Conservation (phyloP, 30 jellyfish, hydroid and myxozoan genomes). For the Turritopsis rubra region DNA sequence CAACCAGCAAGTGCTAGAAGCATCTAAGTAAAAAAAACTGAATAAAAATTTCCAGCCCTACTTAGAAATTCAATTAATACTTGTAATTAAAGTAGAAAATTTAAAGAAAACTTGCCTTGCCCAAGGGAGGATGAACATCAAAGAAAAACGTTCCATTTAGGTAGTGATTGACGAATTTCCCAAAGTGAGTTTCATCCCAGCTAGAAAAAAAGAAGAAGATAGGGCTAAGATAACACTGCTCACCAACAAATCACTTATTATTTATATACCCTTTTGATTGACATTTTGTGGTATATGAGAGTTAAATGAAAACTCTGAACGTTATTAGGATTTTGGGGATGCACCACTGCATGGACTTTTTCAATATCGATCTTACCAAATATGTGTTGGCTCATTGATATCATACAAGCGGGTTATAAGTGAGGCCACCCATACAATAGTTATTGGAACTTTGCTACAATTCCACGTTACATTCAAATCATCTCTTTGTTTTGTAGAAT, state of each 20-base stretch:
- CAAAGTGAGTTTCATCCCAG: conserved; percentile 99
- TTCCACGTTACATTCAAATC: neutral
- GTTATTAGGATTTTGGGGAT: neutral
- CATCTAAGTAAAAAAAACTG: conserved; percentile 56
- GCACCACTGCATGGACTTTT: no score
- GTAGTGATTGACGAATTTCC: conserved; percentile 91
- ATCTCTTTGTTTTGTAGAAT: neutral
- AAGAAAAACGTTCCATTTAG: conserved; percentile 91
- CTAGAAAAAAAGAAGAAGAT: conserved; percentile 37
- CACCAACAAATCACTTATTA: neutral
- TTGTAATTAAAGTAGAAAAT: neutral
- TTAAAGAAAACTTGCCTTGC: conserved; percentile 50
- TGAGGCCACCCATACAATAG: conserved; percentile 42
- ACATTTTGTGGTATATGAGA: neutral
- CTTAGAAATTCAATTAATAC: no score
- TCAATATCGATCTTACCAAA: conserved; percentile 49
- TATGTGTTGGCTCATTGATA: conserved; percentile 62
- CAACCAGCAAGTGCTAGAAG: conserved; percentile 94
- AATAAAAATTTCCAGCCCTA: no score
- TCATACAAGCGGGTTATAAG: conserved; percentile 53
- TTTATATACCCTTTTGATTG: neutral
- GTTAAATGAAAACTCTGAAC: no score
- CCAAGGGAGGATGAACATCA: conserved; percentile 99
- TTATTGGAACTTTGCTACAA: neutral
- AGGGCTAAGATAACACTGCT: neutral